These are phyloP conservation scores for Melanotaenia maccullochi DNA, from an alignment of 2,797 vertebrate species.

Conservation along the genomic window DNA sequence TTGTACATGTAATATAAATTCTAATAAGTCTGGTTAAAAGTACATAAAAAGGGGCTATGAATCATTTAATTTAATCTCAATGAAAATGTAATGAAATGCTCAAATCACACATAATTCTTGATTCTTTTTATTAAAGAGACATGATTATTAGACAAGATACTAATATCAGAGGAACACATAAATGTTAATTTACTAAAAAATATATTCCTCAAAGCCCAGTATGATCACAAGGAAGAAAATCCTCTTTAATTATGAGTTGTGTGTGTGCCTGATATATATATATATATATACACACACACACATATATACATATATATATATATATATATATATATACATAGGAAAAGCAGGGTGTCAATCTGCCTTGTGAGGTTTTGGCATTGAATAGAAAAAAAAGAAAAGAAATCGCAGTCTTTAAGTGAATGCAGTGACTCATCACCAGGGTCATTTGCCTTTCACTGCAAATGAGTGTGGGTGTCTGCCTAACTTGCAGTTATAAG, in stretches of 20 bases:
- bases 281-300: too few relatives aligned
- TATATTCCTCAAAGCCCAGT: background rate
- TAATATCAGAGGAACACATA: conserved; percentile 4
- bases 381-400: conserved; percentile 68
- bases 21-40: background rate
- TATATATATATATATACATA: too few relatives aligned
- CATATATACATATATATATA: background rate
- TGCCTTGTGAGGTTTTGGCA: conserved; percentile 69
- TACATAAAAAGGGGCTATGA: background rate
- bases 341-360: conserved; percentile 53
- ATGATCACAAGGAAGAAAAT: background rate
- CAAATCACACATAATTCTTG: background rate
- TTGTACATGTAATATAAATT: background rate
- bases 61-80: conserved; percentile 1
- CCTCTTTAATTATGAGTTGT: background rate
- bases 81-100: background rate
- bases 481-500: conserved; percentile 84
- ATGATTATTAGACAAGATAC: background rate
- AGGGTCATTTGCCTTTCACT: conserved; percentile 85
- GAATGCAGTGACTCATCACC: conserved; percentile 83
- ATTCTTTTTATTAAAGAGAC: background rate
- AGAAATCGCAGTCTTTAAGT: conserved; percentile 64
- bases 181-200: background rate
- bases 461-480: conserved; percentile 87
- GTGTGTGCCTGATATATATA: background rate